Evolutionary conservation across 2,888 invertebrate species (phyloP).

Genomic region (Argyresthia albistria): DNA sequence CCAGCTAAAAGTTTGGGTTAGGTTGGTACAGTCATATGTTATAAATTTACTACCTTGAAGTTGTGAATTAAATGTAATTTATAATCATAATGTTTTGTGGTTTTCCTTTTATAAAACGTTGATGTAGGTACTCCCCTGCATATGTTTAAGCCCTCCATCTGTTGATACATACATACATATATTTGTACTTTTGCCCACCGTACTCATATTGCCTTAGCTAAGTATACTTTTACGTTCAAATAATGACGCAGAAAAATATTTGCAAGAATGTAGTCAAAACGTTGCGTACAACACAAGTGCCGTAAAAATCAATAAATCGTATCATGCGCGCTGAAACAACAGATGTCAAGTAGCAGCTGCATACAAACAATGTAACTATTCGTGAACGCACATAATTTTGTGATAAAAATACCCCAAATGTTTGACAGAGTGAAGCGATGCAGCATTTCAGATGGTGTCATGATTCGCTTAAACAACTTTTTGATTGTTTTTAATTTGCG

Average conservation of each 20-base stretch:
- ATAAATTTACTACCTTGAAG: conserved; percentile 61
- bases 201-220: too few relatives aligned
- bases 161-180: too few relatives aligned
- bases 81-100: conserved; percentile 28
- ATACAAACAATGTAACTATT: conserved; percentile 33
- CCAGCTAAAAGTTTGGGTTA: conserved; percentile 68
- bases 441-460: conserved; percentile 52
- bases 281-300: neutral
- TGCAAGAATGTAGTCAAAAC: too few relatives aligned
- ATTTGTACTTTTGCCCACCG: too few relatives aligned
- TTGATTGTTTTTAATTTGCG: conserved; percentile 66
- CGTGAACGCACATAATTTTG: conserved; percentile 23
- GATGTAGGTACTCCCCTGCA: too few relatives aligned
- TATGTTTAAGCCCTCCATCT: too few relatives aligned
- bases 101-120: too few relatives aligned
- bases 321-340: conserved; percentile 38
- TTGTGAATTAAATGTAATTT: conserved; percentile 70
- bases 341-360: neutral
- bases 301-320: conserved; percentile 44
- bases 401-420: conserved; percentile 45
- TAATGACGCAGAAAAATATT: too few relatives aligned
- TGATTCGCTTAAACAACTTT: conserved; percentile 60
- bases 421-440: conserved; percentile 56
- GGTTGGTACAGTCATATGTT: conserved; percentile 65
- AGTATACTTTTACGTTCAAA: too few relatives aligned